Percentiles rank a stretch among this genome's conserved stretches.
Conservation (phyloP, 2,888 invertebrate genomes). For the Lymantria monacha region DNA sequence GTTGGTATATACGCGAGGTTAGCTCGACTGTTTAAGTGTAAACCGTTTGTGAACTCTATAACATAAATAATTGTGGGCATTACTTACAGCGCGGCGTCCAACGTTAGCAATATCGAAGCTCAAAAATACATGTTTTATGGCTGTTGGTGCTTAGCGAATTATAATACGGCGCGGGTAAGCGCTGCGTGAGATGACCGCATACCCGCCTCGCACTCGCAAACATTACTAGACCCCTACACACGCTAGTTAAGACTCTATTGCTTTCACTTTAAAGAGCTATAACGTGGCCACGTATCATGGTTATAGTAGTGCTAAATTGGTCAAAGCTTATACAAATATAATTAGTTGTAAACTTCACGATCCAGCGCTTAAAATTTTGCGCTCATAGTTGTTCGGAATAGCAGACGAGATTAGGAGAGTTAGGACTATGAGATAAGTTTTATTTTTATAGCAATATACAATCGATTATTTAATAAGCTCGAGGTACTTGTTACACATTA, state of each 20-base stretch:
- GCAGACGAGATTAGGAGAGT: no score
- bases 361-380: conserved; percentile 10
- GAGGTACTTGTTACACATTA: no score
- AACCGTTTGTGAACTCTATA: no score
- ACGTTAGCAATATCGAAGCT: conserved; percentile 37
- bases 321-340: conserved; percentile 50
- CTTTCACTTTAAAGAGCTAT: not conserved
- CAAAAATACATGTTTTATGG: conserved; percentile 47
- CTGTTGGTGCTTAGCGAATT: conserved; percentile 48
- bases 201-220: conserved; percentile 22
- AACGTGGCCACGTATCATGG: not conserved
- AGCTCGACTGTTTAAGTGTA: no score
- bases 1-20: no score
- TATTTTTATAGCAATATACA: no score
- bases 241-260: conserved; percentile 5
- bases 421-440: no score
- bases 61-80: conserved; percentile 4
- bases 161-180: conserved; percentile 38
- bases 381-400: no score
- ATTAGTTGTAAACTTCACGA: conserved; percentile 47
- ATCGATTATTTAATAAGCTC: no score
- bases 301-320: conserved; percentile 32
- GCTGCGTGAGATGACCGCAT: no score
- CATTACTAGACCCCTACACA: not conserved
- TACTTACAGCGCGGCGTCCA: conserved; percentile 23